These are phyloP conservation scores for Pangasianodon hypophthalmus DNA, from an alignment of 2,113 vertebrate species.

Conservation along the genomic window DNA sequence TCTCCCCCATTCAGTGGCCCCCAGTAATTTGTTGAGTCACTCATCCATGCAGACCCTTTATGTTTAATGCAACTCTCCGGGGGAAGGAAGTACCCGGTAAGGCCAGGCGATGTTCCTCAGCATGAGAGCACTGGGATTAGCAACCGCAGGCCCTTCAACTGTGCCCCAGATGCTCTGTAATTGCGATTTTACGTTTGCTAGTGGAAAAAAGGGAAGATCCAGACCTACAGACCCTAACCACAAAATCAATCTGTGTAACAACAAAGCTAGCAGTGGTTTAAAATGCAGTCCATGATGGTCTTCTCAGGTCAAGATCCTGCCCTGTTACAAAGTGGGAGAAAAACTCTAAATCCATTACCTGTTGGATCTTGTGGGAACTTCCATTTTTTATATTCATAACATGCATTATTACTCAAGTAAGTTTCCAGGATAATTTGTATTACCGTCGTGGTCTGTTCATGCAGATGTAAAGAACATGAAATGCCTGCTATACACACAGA, in stretches of 20 bases:
- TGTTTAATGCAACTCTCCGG: constrained; percentile 81
- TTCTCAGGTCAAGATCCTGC: constrained; percentile 15
- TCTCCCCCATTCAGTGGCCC: constrained; percentile 72
- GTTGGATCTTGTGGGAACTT: not conserved
- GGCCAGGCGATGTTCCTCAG: constrained; percentile 68
- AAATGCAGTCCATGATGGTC: constrained; percentile 2
- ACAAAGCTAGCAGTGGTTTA: not conserved
- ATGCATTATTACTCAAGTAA: not conserved
- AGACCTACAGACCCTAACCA: constrained; percentile 55
- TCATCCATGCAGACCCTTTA: constrained; percentile 82
- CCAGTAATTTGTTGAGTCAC: constrained; percentile 82
- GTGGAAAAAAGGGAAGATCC: constrained; percentile 51
- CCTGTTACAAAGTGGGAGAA: not conserved
- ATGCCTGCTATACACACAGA: not conserved
- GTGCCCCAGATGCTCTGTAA: constrained; percentile 73
- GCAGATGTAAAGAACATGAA: not conserved
- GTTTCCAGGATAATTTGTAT: not conserved
- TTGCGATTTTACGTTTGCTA: constrained; percentile 64
- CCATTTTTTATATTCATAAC: not conserved
- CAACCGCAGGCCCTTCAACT: constrained; percentile 61
- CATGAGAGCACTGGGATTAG: constrained; percentile 60
- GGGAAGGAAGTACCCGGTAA: constrained; percentile 63
- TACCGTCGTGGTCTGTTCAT: not conserved
- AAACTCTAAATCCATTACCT: not conserved
- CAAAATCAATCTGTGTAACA: constrained; percentile 51